Percentiles rank a stretch among this genome's conserved stretches.
phyloP scores from a whole-genome alignment of 2,888 invertebrate genomes.

The Lochmaea capreae region DNA sequence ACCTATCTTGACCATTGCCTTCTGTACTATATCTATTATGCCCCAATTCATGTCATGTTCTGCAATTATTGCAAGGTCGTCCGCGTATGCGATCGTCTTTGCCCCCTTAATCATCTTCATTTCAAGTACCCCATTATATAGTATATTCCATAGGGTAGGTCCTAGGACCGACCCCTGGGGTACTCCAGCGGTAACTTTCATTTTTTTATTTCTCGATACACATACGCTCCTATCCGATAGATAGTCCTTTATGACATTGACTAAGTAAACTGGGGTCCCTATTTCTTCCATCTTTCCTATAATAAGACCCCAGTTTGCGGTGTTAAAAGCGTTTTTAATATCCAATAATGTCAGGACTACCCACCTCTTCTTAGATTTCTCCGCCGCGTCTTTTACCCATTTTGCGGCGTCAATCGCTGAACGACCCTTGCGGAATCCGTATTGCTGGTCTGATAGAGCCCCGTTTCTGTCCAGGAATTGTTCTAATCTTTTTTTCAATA shows the following conservation, averaged over 20 bases:
- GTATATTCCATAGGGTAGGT: neutral
- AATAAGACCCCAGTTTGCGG: conserved; percentile 22
- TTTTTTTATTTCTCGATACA: neutral
- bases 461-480: too few relatives aligned
- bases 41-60: neutral
- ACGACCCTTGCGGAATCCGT: conserved; percentile 14
- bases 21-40: neutral
- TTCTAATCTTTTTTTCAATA: too few relatives aligned
- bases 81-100: neutral
- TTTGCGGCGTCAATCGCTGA: conserved; percentile 20
- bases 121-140: neutral
- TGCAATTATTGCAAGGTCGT: neutral
- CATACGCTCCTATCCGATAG: conserved; percentile 15
- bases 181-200: neutral
- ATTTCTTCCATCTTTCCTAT: conserved; percentile 2
- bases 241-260: conserved; percentile 17
- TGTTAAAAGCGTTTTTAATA: conserved; percentile 30
- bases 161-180: conserved; percentile 6
- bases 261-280: conserved; percentile 12
- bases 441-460: conserved; percentile 4
- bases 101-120: neutral
- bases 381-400: conserved; percentile 5
- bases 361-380: conserved; percentile 8
- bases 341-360: conserved; percentile 15
- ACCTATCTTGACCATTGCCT: neutral